Evolutionary conservation across 2,113 vertebrate species (phyloP).

Genomic region (Thalassarche chlororhynchos): DNA sequence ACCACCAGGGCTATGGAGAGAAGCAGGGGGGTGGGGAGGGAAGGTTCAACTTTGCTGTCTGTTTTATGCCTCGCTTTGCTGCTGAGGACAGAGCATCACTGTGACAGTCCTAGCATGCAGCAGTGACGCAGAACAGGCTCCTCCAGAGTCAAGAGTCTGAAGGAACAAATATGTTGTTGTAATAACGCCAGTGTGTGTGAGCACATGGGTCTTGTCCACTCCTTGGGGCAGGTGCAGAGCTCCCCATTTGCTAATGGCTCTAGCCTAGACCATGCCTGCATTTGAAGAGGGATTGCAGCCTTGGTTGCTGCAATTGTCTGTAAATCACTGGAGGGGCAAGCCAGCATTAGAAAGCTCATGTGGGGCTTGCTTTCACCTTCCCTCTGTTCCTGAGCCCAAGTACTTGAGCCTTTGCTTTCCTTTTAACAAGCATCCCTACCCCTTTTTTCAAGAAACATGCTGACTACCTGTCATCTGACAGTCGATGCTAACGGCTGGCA

Average conservation of each 20-base stretch:
- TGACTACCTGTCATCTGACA: neutral
- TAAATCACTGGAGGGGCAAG: neutral
- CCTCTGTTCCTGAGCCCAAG: neutral
- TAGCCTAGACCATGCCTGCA: neutral
- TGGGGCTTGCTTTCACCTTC: neutral
- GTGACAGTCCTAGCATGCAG: neutral
- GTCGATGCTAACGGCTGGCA: neutral
- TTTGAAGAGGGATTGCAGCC: neutral
- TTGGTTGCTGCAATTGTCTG: neutral
- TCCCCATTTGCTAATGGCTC: neutral
- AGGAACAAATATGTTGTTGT: neutral
- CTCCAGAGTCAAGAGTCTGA: neutral
- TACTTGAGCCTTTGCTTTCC: neutral
- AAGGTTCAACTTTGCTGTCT: neutral
- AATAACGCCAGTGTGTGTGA: rapidly evolving
- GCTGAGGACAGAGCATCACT: neutral
- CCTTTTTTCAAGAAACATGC: neutral
- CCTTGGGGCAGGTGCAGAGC: neutral
- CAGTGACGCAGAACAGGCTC: neutral
- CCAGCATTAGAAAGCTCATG: rapidly evolving
- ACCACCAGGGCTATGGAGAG: neutral
- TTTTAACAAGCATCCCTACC: neutral
- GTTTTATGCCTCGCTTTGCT: neutral
- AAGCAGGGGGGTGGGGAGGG: neutral
- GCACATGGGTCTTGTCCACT: rapidly evolving